Evolutionary conservation across 1,140 invertebrate species (phyloP), one percentile per base, ranked within the genome.

Genomic region (Mesaphorura yosii): DNA sequence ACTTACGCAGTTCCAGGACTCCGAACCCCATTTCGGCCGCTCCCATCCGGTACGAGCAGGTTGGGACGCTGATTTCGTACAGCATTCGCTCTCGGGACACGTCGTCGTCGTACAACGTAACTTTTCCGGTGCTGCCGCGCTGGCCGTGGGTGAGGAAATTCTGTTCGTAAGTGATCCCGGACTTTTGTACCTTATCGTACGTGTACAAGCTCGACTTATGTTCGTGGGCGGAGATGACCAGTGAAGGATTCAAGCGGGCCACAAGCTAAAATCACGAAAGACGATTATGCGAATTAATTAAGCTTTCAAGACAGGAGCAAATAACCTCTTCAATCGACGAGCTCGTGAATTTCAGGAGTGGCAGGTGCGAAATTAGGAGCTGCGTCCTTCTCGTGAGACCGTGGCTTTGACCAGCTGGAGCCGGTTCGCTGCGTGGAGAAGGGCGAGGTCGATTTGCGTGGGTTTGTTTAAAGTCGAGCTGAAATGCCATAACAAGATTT

Each of bases 31-130:
- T 88, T 55, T 83, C 73, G 10, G 65, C 62, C 20, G 81, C 83
- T 2, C 90, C 90, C 90, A 95, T 95, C 65, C 91, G 76, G 69
- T 96, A 96, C 4, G 88, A 93, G 69, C 86, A 92, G 1, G 90
- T 92, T 2, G 91, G 91, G 50, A 92, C 83, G 68, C 84, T 78
- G 37, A 95, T 78, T 73, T 96, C 90, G 66, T 86, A 78, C 58
- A 83, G n/a, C n/a, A n/a, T n/a, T n/a, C n/a, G n/a, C n/a, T n/a
- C n/a, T n/a, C n/a, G n/a, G n/a, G n/a, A n/a, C n/a, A n/a, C n/a
- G n/a, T n/a, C n/a, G n/a, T n/a, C n/a, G n/a, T n/a, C n/a, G n/a
- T n/a, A 70, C 10, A 56, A 73, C 28, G 10, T 26, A 3, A 10
- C 40, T 23, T 56, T 44, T 48, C 40, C 2, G n/a, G 27, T 22